These are phyloP conservation scores for Henricia sp. DNA, from an alignment of 53 echinoderm and acorn worm species.

Conservation along the genomic window DNA sequence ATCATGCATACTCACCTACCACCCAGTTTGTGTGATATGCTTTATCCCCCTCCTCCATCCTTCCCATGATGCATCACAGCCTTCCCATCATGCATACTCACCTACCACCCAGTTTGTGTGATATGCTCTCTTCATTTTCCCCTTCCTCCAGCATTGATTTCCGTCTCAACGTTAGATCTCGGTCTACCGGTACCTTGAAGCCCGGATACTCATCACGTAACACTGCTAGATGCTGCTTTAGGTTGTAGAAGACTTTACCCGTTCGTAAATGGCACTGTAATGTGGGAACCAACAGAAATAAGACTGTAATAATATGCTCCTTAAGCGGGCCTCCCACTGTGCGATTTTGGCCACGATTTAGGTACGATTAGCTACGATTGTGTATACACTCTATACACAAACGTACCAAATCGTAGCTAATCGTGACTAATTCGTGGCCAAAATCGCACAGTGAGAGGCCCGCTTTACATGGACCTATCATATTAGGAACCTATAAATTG, in stretches of 20 bases:
- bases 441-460: too few relatives aligned
- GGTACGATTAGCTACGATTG: too few relatives aligned
- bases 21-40: too few relatives aligned
- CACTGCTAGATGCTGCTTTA: slow-evolving; percentile 60
- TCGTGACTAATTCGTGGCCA: too few relatives aligned
- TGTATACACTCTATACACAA: too few relatives aligned
- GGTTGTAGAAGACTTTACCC: slow-evolving; percentile 80
- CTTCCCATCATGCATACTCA: not conserved
- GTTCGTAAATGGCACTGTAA: slow-evolving; percentile 72
- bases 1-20: not conserved
- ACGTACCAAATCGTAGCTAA: too few relatives aligned
- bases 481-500: too few relatives aligned
- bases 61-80: not conserved
- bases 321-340: too few relatives aligned
- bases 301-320: too few relatives aligned
- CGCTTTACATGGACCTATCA: too few relatives aligned
- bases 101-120: slow-evolving; percentile 25
- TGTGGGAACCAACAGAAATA: not conserved
- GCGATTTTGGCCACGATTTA: too few relatives aligned
- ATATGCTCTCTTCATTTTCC: slow-evolving; percentile 24
- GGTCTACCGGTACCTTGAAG: slow-evolving; percentile 77
- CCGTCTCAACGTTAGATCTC: slow-evolving; percentile 34
- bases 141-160: slow-evolving; percentile 71
- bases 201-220: slow-evolving; percentile 64
- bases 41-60: not conserved